A percentile compares a stretch with the other conserved stretches of the same genome.
These are phyloP conservation scores for Chionodraco myersi DNA, from an alignment of 2,113 vertebrate genomes.

Conservation along the genomic window DNA sequence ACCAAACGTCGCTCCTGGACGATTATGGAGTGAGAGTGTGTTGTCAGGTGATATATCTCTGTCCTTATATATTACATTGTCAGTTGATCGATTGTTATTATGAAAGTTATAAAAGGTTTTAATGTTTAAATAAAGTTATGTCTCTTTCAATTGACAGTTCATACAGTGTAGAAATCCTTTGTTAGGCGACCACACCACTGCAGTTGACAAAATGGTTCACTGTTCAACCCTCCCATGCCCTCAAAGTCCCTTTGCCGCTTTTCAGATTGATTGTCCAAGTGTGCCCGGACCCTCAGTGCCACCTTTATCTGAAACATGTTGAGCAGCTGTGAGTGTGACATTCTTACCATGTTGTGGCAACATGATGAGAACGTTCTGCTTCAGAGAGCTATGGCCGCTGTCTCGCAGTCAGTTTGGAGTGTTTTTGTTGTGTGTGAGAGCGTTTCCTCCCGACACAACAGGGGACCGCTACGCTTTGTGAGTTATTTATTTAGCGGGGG, in stretches of 20 bases:
- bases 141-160: background rate
- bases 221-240: slow-evolving; percentile 25
- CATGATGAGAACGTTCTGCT: slow-evolving; percentile 71
- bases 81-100: background rate
- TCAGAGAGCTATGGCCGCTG: slow-evolving; percentile 44
- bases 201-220: background rate
- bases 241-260: background rate
- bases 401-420: slow-evolving; percentile 40
- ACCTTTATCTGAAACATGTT: slow-evolving; percentile 45
- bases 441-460: slow-evolving; percentile 37
- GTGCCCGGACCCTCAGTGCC: slow-evolving; percentile 23
- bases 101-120: background rate
- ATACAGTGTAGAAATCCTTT: background rate
- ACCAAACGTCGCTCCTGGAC: too few species aligned
- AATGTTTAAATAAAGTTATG: background rate
- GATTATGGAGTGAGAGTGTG: too few species aligned
- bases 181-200: background rate
- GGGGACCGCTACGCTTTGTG: slow-evolving; percentile 21
- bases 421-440: slow-evolving; percentile 23
- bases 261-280: slow-evolving; percentile 49
- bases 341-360: slow-evolving; percentile 78
- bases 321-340: slow-evolving; percentile 57
- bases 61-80: background rate
- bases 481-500: slow-evolving; percentile 13
- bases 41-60: background rate